phyloP scores from a whole-genome alignment of 30 jellyfish, hydroid and myxozoan genomes.

The Haliclystus octoradiatus region DNA sequence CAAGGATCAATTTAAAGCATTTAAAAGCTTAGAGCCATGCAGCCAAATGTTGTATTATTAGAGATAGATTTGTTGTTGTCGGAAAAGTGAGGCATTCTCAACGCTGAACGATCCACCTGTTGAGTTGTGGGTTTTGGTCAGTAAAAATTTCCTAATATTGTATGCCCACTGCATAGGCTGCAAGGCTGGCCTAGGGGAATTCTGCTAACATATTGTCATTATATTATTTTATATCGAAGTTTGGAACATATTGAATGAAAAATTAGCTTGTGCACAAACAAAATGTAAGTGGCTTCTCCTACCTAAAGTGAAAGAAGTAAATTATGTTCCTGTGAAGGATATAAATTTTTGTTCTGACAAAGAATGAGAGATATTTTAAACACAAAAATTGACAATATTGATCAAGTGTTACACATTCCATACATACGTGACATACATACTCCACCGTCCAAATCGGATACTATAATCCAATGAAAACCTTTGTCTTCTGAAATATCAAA shows the following conservation, averaged over 20 bases:
- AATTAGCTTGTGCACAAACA: conserved; percentile 18
- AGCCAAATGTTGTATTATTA: conserved; percentile 24
- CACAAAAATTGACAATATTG: not conserved
- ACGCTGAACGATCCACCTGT: conserved; percentile 39
- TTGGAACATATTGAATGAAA: conserved; percentile 3
- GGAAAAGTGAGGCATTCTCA: conserved; percentile 15
- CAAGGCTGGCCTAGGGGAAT: conserved; percentile 50
- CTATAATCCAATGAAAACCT: too few species aligned
- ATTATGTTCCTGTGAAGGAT: not conserved
- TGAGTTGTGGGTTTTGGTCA: conserved; percentile 20
- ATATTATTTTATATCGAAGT: conserved; percentile 16
- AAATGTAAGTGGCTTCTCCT: conserved; percentile 21
- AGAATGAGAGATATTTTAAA: not conserved
- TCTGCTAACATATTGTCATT: conserved; percentile 39
- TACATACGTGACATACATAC: too few species aligned
- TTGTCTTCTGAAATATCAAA: not conserved
- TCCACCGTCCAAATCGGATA: too few species aligned
- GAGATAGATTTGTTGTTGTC: too few species aligned
- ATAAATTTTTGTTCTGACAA: conserved; percentile 1
- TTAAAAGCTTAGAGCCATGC: conserved; percentile 15
- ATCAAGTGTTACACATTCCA: too few species aligned
- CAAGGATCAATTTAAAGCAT: conserved; percentile 22
- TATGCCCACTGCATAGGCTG: conserved; percentile 33
- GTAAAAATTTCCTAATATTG: conserved; percentile 20
- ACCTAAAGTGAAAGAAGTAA: not conserved